Conservation (phyloP, 2,888 invertebrate species). For the Drosophila yooni region DNA sequence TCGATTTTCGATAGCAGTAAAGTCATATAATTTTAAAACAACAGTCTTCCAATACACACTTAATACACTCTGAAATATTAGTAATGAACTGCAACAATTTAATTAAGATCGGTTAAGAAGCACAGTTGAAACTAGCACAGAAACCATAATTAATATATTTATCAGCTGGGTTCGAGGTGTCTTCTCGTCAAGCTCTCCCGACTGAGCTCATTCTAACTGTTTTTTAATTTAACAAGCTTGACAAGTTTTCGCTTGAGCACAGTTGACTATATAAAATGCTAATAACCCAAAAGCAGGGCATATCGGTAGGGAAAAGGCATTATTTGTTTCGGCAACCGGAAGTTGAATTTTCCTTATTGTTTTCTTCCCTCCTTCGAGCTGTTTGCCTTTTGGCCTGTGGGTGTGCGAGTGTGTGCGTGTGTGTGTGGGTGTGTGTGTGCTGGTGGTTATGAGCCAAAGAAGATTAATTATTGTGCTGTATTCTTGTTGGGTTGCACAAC, state of each 20-base stretch:
- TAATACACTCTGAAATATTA: not conserved
- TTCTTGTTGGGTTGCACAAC: constrained; percentile 5
- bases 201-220: not conserved
- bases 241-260: not conserved
- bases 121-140: not conserved
- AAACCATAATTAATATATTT: not conserved
- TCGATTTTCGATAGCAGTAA: not conserved
- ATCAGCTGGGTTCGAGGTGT: not conserved
- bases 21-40: too few relatives aligned
- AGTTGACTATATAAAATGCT: not conserved
- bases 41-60: too few relatives aligned
- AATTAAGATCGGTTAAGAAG: not conserved
- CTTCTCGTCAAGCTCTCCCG: not conserved
- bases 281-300: too few relatives aligned
- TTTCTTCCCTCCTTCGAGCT: constrained; percentile 5
- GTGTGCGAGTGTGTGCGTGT: not conserved
- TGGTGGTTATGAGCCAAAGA: constrained; percentile 42
- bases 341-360: constrained; percentile 15
- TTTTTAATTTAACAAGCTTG: constrained; percentile 4
- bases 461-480: constrained; percentile 65
- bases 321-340: constrained; percentile 9
- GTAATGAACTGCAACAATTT: not conserved
- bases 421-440: constrained; percentile 2
- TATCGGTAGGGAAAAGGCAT: constrained; percentile 10
- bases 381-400: constrained; percentile 19